A percentile compares a stretch with the other conserved stretches of the same genome.
These are phyloP conservation scores for Polyommatus iphigenia DNA, from an alignment of 2,888 invertebrate genomes.

Conservation along the genomic window DNA sequence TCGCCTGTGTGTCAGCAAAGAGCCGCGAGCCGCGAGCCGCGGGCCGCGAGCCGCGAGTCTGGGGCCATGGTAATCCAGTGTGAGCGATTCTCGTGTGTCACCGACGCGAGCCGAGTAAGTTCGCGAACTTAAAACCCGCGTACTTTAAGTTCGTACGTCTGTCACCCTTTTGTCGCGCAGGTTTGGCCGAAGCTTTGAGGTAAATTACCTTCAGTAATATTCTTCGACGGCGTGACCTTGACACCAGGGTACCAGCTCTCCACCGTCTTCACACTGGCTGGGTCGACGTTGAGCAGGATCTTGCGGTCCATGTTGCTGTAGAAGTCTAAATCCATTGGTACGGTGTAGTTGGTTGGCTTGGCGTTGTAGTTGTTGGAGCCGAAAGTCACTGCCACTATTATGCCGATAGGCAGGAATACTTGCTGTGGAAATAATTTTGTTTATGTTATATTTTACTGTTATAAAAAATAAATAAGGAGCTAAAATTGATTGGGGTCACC, in stretches of 20 bases:
- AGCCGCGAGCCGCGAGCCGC: too few relatives aligned
- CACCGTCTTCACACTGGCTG: slow-evolving; percentile 35
- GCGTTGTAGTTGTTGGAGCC: slow-evolving; percentile 38
- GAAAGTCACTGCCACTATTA: slow-evolving; percentile 46
- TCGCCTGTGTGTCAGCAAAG: too few relatives aligned
- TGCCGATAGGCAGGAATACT: slow-evolving; percentile 52
- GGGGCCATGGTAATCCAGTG: too few relatives aligned
- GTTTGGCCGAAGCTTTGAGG: too few relatives aligned
- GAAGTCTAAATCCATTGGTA: slow-evolving; percentile 47
- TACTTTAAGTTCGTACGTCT: too few relatives aligned
- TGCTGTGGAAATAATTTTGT: slow-evolving; percentile 49
- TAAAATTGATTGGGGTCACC: too few relatives aligned
- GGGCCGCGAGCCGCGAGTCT: too few relatives aligned
- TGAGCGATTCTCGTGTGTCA: too few relatives aligned
- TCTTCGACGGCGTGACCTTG: slow-evolving; percentile 40
- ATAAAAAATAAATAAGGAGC: too few relatives aligned
- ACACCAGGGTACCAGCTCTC: slow-evolving; percentile 43
- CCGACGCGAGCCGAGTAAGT: too few relatives aligned
- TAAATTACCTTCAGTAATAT: slow-evolving; percentile 47
- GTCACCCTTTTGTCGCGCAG: too few relatives aligned
- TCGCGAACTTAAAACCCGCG: too few relatives aligned
- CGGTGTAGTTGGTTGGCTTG: slow-evolving; percentile 10
- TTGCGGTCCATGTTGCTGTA: slow-evolving; percentile 44
- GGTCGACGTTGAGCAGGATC: slow-evolving; percentile 46
- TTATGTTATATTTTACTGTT: not conserved